A percentile compares a stretch with the other conserved stretches of the same genome.
These are phyloP conservation scores for Ornithorhynchus anatinus DNA, from an alignment of 2,113 vertebrate species.

Conservation along the genomic window DNA sequence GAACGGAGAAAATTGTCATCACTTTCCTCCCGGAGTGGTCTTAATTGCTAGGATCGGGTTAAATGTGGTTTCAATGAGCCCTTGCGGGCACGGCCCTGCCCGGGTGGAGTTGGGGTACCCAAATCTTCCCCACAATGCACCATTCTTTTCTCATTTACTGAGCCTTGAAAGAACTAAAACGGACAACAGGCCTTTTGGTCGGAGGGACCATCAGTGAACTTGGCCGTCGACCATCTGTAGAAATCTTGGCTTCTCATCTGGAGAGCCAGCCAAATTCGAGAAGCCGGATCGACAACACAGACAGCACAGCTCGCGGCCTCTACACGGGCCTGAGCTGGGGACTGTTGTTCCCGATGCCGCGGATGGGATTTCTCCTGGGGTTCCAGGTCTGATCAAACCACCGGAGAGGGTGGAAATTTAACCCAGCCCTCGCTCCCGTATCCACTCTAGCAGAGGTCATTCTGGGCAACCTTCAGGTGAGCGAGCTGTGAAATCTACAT, in stretches of 20 bases:
- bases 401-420: constrained; percentile 42
- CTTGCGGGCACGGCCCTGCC: constrained; percentile 4
- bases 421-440: constrained; percentile 24
- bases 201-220: constrained; percentile 54
- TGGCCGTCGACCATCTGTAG: constrained; percentile 50
- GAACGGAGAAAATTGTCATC: too few relatives aligned
- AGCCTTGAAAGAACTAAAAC: constrained; percentile 52
- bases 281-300: constrained; percentile 54
- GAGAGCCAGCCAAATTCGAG: constrained; percentile 53
- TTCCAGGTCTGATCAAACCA: constrained; percentile 55
- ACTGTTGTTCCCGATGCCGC: constrained; percentile 30
- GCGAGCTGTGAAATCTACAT: background rate
- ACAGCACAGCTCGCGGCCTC: constrained; percentile 39
- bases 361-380: constrained; percentile 44
- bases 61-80: constrained; percentile 19
- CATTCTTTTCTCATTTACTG: constrained; percentile 31
- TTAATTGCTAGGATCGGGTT: constrained; percentile 28
- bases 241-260: constrained; percentile 59
- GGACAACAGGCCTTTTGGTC: constrained; percentile 44
- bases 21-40: too few relatives aligned
- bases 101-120: constrained; percentile 15
- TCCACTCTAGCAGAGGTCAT: constrained; percentile 9
- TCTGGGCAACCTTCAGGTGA: constrained; percentile 14
- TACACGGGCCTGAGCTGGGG: constrained; percentile 40
- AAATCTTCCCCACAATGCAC: constrained; percentile 31